A percentile compares a stretch with the other conserved stretches of the same genome.
These are phyloP conservation scores for Acrobasis consociella DNA, from an alignment of 2,888 invertebrate genomes.

Conservation along the genomic window DNA sequence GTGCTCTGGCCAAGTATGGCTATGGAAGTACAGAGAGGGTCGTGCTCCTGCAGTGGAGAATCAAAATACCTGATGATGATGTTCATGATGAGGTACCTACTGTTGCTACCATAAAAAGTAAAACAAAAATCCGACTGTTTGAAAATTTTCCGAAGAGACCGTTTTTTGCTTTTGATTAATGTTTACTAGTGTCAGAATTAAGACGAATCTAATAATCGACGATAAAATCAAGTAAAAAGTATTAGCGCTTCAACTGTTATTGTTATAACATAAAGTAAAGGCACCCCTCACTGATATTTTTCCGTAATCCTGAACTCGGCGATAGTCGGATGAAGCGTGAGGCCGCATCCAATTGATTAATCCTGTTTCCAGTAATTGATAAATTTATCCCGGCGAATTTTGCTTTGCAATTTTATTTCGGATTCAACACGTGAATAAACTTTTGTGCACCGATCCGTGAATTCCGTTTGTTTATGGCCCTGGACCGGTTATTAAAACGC, in stretches of 20 bases:
- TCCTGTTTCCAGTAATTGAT: conserved; percentile 40
- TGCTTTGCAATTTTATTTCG: conserved; percentile 20
- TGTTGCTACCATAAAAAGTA: background rate
- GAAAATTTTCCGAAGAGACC: too few relatives aligned
- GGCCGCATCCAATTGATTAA: conserved; percentile 40
- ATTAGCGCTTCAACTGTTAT: background rate
- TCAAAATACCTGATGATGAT: too few relatives aligned
- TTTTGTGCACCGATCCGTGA: conserved; percentile 21
- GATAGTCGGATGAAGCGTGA: conserved; percentile 31
- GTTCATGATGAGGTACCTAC: too few relatives aligned
- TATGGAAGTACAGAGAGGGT: too few relatives aligned
- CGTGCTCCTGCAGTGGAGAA: too few relatives aligned
- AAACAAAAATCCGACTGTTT: too few relatives aligned
- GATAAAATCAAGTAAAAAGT: too few relatives aligned
- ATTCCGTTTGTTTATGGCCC: conserved; percentile 19
- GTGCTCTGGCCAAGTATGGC: too few relatives aligned
- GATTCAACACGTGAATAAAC: conserved; percentile 17
- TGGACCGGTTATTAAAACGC: conserved; percentile 16
- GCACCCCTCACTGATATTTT: conserved; percentile 6
- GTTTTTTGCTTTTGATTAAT: too few relatives aligned
- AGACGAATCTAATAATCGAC: too few relatives aligned
- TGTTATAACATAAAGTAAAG: background rate
- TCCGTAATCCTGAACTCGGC: conserved; percentile 19
- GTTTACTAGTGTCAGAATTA: too few relatives aligned
- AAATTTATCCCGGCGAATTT: conserved; percentile 32